Base-by-base conservation (phyloP, 2,888 invertebrate genomes). In the Cyrtodaria siliqua region DNA sequence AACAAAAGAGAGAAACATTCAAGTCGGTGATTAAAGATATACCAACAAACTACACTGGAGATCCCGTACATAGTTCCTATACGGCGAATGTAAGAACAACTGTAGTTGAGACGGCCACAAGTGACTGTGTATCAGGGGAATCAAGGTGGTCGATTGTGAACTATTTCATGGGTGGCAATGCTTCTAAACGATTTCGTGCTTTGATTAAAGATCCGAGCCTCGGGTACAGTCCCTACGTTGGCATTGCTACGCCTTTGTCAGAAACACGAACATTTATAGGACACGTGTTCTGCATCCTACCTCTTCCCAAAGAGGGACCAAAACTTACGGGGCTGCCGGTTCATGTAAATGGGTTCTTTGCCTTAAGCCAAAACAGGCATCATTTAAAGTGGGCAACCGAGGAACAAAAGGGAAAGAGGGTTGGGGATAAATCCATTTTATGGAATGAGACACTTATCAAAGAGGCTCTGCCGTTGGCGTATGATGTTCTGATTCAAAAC, bases 301-400 rank as follows among this genome's bases (percentile, higher is more conserved):
- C 92, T 6, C 84, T 92, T 20, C 89, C 91, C 1, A 55, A 78
- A 27, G 88, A 88, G 38, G 72, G 75, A 33, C 77, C 83, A 56
- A 84, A 82, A 50, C 79, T 83, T 23, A 91, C 91, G 4, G 90
- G 91, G 2, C 82, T 91, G 2, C 91, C 91, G 0, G 84, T 91
- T 8, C 91, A 91, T 75, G 86, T 92, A n/a, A 91, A 91, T 74
- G 91, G 91, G 6, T 90, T 85, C 70, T 92, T 91, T 77, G 88
- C 90, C 12, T 64, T 92, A 4, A 89, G 84, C 55, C 88, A 88
- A 50, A 90, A 91, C 78, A 81, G 91, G 26, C 85, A 89, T n/a
- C 88, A 90, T 66, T 69, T 92, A 18, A 91, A 90, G 68, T 91
- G 91, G 91, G 86, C 89, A 20, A 82, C 89, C 12, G 80, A 84